Base-by-base conservation (phyloP, 2,113 vertebrate genomes). In the Mesoclemmys tuberculata region DNA sequence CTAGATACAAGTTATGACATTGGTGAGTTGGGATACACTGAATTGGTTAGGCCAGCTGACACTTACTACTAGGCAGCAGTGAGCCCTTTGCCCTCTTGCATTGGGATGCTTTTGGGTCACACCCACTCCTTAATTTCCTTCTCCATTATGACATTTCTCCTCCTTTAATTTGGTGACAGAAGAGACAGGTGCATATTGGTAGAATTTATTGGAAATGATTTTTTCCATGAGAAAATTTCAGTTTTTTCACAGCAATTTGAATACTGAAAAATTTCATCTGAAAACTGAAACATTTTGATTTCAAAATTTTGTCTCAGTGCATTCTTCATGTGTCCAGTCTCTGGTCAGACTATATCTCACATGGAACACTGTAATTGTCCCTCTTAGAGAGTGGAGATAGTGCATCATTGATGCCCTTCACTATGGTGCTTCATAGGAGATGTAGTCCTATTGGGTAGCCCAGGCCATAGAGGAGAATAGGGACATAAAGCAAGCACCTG, bases 281-380 rank as follows among this genome's bases (percentile, higher is more conserved):
- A 68, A 68, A n/a, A n/a, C 8, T 8, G 35, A 68, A 68, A 68
- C n/a, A 71, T 71, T 71, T 71, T 71, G 31, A 71, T 38, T 38
- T 41, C 18, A n/a, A 71, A 38, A 71, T 24, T n/a, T 19, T 71
- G 21, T 38, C 19, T 3, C 0, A 0, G 38, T 41, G 14, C 87
- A 56, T 26, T 35, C 61, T 54, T 9, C n/a, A n/a, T 41, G 56
- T 22, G 9, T 44, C 75, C 26, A 4, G 29, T 55, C 82, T 61
- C 24, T 10, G 46, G 22, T 8, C 35, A 83, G 55, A 35, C 27
- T 31, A 56, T 56, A 56, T 56, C 26, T 12, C 46, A 46, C 55
- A 10, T 27, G 55, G 26, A 1, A 26, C 55, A 26, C 55, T 56
- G 27, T 56, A 5, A 26, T 56, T 10, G 26, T 26, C 26, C 55